These are phyloP conservation scores for Babyrousa celebensis DNA, from an alignment of 2,797 vertebrate genomes.

Conservation along the genomic window DNA sequence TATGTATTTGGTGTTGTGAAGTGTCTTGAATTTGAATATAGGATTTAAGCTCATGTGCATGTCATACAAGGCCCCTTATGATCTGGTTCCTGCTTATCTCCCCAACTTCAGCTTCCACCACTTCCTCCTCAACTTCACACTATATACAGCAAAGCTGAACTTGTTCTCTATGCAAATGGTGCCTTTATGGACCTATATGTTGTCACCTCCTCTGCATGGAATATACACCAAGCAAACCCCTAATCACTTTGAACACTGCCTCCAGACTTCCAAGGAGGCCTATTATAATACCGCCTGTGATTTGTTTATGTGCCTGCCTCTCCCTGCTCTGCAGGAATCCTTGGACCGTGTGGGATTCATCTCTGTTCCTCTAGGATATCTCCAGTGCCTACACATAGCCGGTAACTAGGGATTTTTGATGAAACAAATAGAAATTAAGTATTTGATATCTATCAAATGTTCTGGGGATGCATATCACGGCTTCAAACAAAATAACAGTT, in stretches of 20 bases:
- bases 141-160: not conserved
- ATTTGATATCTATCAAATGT: not conserved
- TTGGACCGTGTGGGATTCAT: not conserved
- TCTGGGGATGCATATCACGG: constrained; percentile 33
- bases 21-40: constrained; percentile 45
- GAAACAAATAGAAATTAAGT: not conserved
- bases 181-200: not conserved
- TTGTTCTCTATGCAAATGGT: not conserved
- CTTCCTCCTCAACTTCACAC: not conserved
- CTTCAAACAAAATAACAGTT: constrained; percentile 21
- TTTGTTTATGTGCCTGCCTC: not conserved
- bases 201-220: not conserved
- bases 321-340: fast-evolving
- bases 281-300: not conserved
- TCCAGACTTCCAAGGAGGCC: not conserved
- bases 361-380: not conserved
- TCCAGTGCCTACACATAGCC: not conserved
- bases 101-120: too few species aligned
- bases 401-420: not conserved
- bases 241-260: not conserved
- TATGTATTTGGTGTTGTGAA: constrained; percentile 10
- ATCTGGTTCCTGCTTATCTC: not conserved
- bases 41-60: not conserved
- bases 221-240: not conserved
- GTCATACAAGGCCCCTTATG: not conserved